Conservation (phyloP, 2,888 invertebrate genomes). For the Caenorhabditis sulstoni region DNA sequence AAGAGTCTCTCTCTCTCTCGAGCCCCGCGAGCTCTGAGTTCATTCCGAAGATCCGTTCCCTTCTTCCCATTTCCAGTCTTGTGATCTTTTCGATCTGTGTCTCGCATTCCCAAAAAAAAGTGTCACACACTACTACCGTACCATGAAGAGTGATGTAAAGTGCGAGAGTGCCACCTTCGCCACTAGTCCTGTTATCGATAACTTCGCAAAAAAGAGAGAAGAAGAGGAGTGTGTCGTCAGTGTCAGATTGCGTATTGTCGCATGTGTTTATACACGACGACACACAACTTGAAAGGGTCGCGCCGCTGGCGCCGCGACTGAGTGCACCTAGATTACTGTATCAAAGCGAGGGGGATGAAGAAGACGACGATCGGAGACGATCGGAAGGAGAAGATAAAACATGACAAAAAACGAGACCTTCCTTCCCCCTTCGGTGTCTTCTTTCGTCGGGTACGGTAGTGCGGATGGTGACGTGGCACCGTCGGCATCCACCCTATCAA, state of each 20-base stretch:
- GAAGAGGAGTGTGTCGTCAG: conserved; percentile 15
- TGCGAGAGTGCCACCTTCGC: background rate
- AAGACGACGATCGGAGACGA: conserved; percentile 2
- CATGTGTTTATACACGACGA: conserved; percentile 32
- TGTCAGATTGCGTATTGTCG: conserved; percentile 10
- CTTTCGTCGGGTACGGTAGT: conserved; percentile 5
- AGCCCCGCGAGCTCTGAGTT: too few species aligned
- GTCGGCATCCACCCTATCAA: background rate
- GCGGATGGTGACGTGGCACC: background rate
- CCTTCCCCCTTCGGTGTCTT: background rate
- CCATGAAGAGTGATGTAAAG: conserved; percentile 12
- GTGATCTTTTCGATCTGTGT: too few species aligned
- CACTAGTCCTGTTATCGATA: conserved; percentile 31
- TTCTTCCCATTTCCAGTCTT: too few species aligned
- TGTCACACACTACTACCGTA: background rate
- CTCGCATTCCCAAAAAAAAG: background rate
- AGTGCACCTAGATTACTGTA: conserved; percentile 40
- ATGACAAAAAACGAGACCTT: conserved; percentile 9
- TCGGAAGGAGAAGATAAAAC: conserved; percentile 22
- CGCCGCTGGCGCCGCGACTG: conserved; percentile 43
- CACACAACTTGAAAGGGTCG: conserved; percentile 52
- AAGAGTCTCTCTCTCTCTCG: too few species aligned
- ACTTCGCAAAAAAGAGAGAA: conserved; percentile 13
- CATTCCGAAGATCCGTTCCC: too few species aligned
- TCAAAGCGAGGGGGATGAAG: background rate